phyloP scores from a whole-genome alignment of 2,888 invertebrate genomes.

The Hypena proboscidalis region DNA sequence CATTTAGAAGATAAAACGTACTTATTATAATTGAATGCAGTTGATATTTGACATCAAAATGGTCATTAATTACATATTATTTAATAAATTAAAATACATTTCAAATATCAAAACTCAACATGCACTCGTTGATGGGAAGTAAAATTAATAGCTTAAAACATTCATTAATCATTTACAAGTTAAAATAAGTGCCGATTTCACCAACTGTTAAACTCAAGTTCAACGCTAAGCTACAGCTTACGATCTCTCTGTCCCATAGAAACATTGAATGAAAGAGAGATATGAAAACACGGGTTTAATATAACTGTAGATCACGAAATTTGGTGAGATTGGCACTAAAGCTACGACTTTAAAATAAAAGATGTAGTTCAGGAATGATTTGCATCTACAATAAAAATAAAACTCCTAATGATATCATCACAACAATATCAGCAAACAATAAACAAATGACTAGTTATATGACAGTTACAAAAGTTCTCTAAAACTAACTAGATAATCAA shows the following conservation, averaged over 20 bases:
- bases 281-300: too few species aligned
- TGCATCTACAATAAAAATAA: conserved; percentile 63
- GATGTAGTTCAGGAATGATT: conserved; percentile 48
- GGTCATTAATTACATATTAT: conserved; percentile 8
- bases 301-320: too few species aligned
- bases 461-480: conserved; percentile 59
- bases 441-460: conserved; percentile 59
- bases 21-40: conserved; percentile 39
- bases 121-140: conserved; percentile 59
- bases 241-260: too few species aligned
- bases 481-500: conserved; percentile 63
- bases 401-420: conserved; percentile 58
- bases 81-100: conserved; percentile 15
- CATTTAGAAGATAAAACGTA: conserved; percentile 38
- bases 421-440: conserved; percentile 65
- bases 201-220: too few species aligned
- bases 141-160: conserved; percentile 51
- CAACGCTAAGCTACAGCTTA: too few species aligned
- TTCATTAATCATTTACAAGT: conserved; percentile 49
- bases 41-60: conserved; percentile 40
- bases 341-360: conserved; percentile 55
- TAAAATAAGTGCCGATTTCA: too few species aligned
- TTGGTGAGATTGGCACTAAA: too few species aligned
- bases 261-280: too few species aligned
- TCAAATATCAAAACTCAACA: conserved; percentile 51